Base-by-base conservation (phyloP, 2,797 vertebrate genomes). In the Prunella strophiata region DNA sequence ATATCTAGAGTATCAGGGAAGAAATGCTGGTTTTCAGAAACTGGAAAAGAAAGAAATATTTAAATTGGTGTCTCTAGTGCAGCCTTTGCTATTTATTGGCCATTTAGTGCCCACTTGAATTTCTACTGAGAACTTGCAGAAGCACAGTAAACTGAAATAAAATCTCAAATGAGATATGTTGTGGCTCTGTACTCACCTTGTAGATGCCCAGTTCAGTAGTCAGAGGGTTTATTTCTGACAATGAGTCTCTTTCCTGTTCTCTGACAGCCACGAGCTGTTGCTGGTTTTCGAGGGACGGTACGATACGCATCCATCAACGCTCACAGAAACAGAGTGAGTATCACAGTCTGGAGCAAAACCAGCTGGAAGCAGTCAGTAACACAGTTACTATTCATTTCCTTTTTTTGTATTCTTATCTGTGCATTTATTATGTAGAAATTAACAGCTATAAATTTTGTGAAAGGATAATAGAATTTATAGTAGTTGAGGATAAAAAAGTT, bases 301-400 rank as follows among this genome's bases (percentile, higher is more conserved):
- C 98, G 99, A 40, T 99, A 99, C 3, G 99, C 99, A 45, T 99
- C 99, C 15, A 96, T 99, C 97, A 99, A 99, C 61, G 99, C 99
- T 10, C 99, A 99, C 61, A 99, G 99, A 93, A 99, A 99, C 96
- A 99, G 99, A 98, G 99, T 99, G 95, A 95, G 98, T 98, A 93
- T 91, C 45, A 74, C 43, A 81, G 3, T 29, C 50, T 83, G 3
- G 27, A 19, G 73, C 43, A 11, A 34, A 50, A 51, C 54, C 55
- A 79, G 40, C 61, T 72, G 79, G 84, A 67, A 70, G 40, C 32
- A 73, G 22, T 36, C 70, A 62, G 21, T 40, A 62, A 32, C 14
- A 4, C 45, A 38, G 32, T 66, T 75, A 20, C 40, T 61, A 18
- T 40, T 34, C 0, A 77, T 50, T 89, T 88, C 18, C 19, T 70